Conservation (phyloP, 2,113 vertebrate species). For the Tonatia bakeri region DNA sequence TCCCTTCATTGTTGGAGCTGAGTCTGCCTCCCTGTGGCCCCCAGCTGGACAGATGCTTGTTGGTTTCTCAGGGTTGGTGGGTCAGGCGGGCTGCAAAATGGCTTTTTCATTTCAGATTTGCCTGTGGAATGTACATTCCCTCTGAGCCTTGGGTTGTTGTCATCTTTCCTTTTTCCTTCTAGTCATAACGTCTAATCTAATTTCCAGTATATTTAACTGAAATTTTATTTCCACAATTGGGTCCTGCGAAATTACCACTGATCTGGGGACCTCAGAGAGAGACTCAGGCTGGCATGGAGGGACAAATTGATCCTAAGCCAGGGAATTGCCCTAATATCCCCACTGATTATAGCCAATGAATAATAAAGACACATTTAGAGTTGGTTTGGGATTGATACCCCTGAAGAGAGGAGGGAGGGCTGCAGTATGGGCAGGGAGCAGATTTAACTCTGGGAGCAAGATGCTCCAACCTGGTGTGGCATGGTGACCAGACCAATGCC, state of each 20-base stretch:
- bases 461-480: background rate
- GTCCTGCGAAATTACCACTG: slow-evolving; percentile 56
- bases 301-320: slow-evolving; percentile 55
- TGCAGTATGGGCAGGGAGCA: background rate
- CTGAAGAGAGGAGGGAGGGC: slow-evolving; percentile 23
- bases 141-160: background rate
- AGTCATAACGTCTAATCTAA: slow-evolving; percentile 68
- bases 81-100: background rate
- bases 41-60: background rate
- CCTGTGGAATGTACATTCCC: background rate
- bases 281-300: background rate
- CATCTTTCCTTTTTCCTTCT: slow-evolving; percentile 47
- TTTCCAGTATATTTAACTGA: slow-evolving; percentile 73
- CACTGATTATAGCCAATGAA: slow-evolving; percentile 41
- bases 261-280: slow-evolving; percentile 68
- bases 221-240: slow-evolving; percentile 69
- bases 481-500: too few species aligned
- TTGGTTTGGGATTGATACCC: slow-evolving; percentile 59
- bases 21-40: background rate
- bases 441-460: background rate
- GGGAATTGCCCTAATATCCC: slow-evolving; percentile 55
- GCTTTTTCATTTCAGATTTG: background rate
- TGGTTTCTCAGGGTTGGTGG: background rate
- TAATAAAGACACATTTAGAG: slow-evolving; percentile 69
- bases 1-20: accelerated